These are phyloP conservation scores for Trichopria drosophilae DNA, from an alignment of 2,888 invertebrate species.

Conservation along the genomic window DNA sequence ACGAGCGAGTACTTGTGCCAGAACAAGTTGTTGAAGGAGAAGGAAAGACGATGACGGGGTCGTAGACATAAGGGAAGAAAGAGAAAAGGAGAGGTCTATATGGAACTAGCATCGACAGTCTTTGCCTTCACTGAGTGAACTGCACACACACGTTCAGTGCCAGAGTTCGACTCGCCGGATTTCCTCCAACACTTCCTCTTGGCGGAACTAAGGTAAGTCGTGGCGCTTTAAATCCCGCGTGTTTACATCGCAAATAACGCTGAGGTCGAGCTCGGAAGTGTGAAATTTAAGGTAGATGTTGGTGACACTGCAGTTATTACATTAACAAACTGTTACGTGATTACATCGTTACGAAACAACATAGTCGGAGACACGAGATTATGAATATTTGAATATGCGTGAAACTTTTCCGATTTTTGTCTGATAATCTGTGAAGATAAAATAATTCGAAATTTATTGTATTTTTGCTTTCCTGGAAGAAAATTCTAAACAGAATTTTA, in stretches of 20 bases:
- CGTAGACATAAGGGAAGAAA: conserved; percentile 2
- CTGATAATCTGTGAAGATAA: too few relatives aligned
- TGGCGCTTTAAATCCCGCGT: conserved; percentile 19
- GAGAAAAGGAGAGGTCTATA: conserved; percentile 6
- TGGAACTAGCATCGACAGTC: conserved; percentile 3
- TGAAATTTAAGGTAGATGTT: too few relatives aligned
- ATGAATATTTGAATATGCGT: too few relatives aligned
- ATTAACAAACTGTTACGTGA: too few relatives aligned
- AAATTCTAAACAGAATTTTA: too few relatives aligned
- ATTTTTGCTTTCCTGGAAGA: too few relatives aligned
- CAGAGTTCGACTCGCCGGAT: conserved; percentile 5
- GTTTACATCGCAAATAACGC: conserved; percentile 23
- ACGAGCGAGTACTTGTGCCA: conserved; percentile 14
- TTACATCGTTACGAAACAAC: too few relatives aligned
- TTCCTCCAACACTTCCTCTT: neutral
- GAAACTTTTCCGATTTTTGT: too few relatives aligned
- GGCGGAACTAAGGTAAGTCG: conserved; percentile 9
- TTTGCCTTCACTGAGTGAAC: conserved; percentile 7
- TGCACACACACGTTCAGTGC: neutral
- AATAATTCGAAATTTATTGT: too few relatives aligned
- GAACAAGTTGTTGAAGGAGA: conserved; percentile 19
- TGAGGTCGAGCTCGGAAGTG: too few relatives aligned
- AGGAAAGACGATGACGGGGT: neutral
- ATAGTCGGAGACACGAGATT: too few relatives aligned
- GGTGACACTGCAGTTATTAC: too few relatives aligned